Base-by-base conservation (phyloP, 1,140 invertebrate genomes). In the Drosophila rhopaloa region DNA sequence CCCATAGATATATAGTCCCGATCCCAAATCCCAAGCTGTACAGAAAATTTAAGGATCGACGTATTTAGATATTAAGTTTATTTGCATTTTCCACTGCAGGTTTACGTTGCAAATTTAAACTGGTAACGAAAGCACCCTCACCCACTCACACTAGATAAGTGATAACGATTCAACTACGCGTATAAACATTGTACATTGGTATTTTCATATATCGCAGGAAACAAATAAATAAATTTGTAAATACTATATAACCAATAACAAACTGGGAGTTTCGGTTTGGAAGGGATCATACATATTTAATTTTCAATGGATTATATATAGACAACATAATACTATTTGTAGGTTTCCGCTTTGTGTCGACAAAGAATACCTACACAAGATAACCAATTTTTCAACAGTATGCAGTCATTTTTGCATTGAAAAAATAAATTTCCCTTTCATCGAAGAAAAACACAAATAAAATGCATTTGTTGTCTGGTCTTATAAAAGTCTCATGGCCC, bases 381-480 rank as follows among this genome's bases (percentile, higher is more conserved):
- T 37, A 27, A 43, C 14, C 9, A 13, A 37, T 14, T 4, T 9
- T 53, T 16, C 37, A 37, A 19, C 14, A 10, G 8, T 7, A 35
- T 10, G 32, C 41, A 35, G 5, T n/a, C 1, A 56, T 41, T 29
- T 41, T 70, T 67, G 50, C 44, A 55, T 51, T 59, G 38, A 14
- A 57, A 57, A 70, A 61, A 40, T 51, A 38, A 46, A 61, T 81
- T 86, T 85, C 82, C 65, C 83, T 85, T 86, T 86, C 83, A 51
- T 58, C 43, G 59, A 74, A 66, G 13, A 46, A 72, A 55, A 67
- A 51, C 46, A 60, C 37, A 74, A 66, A 59, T 59, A 37, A 37
- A 24, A 51, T 46, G 29, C 37, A 10, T 16, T 37, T 67, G 16
- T 35, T 10, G 46, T 58, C 56, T 41, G 43, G 37, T 58, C 51